Evolutionary conservation across 2,888 invertebrate genomes (phyloP).

Genomic region (Reticulitermes lucifugus): DNA sequence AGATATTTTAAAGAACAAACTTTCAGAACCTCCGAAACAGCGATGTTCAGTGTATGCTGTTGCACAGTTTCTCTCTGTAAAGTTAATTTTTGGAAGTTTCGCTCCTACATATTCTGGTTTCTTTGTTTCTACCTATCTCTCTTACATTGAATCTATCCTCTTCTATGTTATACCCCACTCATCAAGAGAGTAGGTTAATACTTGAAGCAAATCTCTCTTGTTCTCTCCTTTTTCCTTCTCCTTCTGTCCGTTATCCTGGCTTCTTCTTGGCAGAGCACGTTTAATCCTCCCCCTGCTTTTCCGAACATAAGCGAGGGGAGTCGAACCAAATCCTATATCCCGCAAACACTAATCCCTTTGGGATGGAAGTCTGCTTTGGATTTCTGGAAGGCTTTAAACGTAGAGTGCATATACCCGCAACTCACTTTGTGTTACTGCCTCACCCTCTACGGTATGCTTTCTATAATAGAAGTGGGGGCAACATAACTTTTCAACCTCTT

Average conservation of each 20-base stretch:
- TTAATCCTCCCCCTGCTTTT: slow-evolving; percentile 7
- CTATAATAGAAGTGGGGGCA: background rate
- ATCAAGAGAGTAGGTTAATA: slow-evolving; percentile 1
- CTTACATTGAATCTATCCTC: background rate
- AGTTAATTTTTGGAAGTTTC: background rate
- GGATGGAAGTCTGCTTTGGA: slow-evolving; percentile 31
- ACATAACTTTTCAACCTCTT: background rate
- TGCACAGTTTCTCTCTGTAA: too few species aligned
- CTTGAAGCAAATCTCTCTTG: background rate
- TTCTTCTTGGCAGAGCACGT: slow-evolving; percentile 10
- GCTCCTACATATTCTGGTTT: background rate
- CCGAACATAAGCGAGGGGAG: slow-evolving; percentile 26
- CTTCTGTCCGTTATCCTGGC: slow-evolving; percentile 21
- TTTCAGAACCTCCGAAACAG: too few species aligned
- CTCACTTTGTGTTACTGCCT: background rate
- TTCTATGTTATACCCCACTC: background rate
- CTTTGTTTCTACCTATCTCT: background rate
- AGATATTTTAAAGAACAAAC: too few species aligned
- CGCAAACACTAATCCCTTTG: slow-evolving; percentile 33
- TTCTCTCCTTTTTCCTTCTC: slow-evolving; percentile 12
- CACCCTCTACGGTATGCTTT: background rate
- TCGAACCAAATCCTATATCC: slow-evolving; percentile 37
- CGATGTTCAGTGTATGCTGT: too few species aligned
- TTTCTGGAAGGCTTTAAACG: slow-evolving; percentile 20
- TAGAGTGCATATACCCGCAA: background rate